Evolutionary conservation across 2,113 vertebrate genomes (phyloP).

Genomic region (Empidonax alnorum): DNA sequence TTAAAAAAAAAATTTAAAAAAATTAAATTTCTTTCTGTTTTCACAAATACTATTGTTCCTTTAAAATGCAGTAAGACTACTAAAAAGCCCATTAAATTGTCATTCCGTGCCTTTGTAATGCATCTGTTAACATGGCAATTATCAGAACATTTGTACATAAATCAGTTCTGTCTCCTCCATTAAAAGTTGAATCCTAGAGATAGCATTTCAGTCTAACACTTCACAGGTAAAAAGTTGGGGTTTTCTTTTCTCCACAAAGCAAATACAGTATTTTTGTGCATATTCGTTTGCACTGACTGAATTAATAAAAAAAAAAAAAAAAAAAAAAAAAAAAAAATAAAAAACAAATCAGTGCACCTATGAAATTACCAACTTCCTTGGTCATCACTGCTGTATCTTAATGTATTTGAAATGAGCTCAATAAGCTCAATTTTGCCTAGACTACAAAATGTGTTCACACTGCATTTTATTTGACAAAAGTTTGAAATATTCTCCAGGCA

Average conservation of each 20-base stretch:
- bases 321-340: too few species aligned
- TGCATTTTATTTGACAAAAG: not conserved
- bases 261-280: not conserved
- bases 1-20: not conserved
- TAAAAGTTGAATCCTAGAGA: not conserved
- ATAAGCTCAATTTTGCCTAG: not conserved
- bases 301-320: not conserved
- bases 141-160: not conserved
- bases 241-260: not conserved
- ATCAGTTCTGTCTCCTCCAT: not conserved
- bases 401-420: not conserved
- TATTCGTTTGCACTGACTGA: not conserved
- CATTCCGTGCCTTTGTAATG: not conserved
- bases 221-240: not conserved
- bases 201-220: not conserved
- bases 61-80: not conserved
- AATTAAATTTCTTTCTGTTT: not conserved
- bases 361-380: not conserved
- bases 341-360: not conserved
- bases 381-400: not conserved
- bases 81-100: not conserved
- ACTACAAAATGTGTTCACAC: not conserved
- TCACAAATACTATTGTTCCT: not conserved
- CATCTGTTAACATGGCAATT: not conserved
- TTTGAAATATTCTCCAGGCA: not conserved